These are phyloP conservation scores for Tapirus indicus DNA, from an alignment of 2,797 vertebrate genomes.

Conservation along the genomic window DNA sequence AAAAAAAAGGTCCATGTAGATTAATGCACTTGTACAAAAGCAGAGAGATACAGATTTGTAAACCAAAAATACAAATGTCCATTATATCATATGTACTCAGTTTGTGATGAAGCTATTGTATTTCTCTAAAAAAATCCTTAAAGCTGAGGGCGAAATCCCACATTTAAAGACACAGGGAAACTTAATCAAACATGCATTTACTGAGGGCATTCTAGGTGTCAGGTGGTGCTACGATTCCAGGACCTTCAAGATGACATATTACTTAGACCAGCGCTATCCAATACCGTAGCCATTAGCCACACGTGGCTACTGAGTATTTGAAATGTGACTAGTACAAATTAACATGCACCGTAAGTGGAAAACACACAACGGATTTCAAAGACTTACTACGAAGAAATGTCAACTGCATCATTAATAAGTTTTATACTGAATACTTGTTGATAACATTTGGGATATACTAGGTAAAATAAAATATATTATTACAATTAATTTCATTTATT, in stretches of 20 bases:
- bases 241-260: background rate
- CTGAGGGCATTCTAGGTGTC: background rate
- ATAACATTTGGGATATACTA: background rate
- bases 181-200: background rate
- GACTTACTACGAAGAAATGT: background rate
- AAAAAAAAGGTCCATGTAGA: background rate
- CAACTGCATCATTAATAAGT: background rate
- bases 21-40: background rate
- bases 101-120: background rate
- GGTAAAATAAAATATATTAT: background rate
- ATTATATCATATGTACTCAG: background rate
- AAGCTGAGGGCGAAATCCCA: slow-evolving; percentile 13
- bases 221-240: no score
- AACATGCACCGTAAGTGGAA: background rate
- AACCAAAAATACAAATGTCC: background rate
- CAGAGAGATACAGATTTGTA: background rate
- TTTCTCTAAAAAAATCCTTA: background rate
- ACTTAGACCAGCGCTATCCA: background rate
- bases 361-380: background rate
- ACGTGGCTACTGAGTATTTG: background rate
- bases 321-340: background rate
- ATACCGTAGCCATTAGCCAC: background rate
- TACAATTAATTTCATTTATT: background rate
- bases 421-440: background rate
- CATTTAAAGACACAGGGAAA: background rate